Base-by-base conservation (phyloP, 2,888 invertebrate genomes). In the Pilophorus perplexus region DNA sequence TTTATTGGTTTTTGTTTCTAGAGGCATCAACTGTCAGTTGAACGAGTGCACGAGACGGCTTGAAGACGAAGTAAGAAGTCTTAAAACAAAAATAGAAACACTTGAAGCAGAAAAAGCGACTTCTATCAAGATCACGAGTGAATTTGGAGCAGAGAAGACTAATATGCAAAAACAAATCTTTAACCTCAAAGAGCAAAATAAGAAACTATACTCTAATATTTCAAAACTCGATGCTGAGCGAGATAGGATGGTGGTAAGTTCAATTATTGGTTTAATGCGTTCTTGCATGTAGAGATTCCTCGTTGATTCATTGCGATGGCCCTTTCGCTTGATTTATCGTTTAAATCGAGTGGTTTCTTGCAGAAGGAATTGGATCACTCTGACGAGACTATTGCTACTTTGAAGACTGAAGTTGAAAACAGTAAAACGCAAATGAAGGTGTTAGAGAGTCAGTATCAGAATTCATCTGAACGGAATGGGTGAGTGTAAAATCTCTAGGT, bases 311-410 rank as follows among this genome's bases (percentile, higher is more conserved):
- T 46, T 16, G 22, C 14, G 8, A 46, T 16, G 16, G 12, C 16
- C 3, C 6, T 48, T 23, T 22, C 5, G 5, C 48, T 48, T 48
- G 48, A 5, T 22, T 23, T 3, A 23, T 20, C 10, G 6, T 18
- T 48, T 8, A 3, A 22, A 3, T n/a, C 12, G 8, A 14, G 10
- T 28, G 37, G 22, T 25, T 42, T 6, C 23, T 40, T 33, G 1
- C 28, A 60, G 60, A 60, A 44, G 46, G 60, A 60, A 46, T 44
- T 60, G n/a, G 60, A 60, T n/a, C 18, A 18, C 18, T 25, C 60
- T 3, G 60, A 60, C 5, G 60, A 60, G 46, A 16, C 12, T 1
- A 44, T 27, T 27, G 25, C 44, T 12, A 46, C 3, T 4, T n/a
- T 60, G 18, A 44, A 25, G 38, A 60, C 14, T 27, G 25, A 60